Conservation (phyloP, 2,888 invertebrate species). For the Campaea margaritaria region DNA sequence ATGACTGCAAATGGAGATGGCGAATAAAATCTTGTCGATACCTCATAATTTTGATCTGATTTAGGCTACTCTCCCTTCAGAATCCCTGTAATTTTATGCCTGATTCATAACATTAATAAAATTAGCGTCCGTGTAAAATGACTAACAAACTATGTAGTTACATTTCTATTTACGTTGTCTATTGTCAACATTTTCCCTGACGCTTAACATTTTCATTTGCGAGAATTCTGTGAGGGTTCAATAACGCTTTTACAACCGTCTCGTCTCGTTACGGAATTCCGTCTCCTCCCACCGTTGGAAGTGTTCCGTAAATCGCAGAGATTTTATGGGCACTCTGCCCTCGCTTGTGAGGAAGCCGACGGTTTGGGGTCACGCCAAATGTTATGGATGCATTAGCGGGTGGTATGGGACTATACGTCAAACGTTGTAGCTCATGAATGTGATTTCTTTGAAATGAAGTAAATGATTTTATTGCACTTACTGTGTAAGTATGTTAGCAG, state of each 20-base stretch:
- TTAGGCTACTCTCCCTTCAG: too few relatives aligned
- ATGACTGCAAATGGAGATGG: too few relatives aligned
- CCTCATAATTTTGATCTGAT: too few relatives aligned
- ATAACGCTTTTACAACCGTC: constrained; percentile 27
- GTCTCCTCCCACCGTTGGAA: constrained; percentile 25
- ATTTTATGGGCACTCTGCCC: constrained; percentile 45
- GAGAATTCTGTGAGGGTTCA: constrained; percentile 13
- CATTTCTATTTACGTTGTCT: background rate
- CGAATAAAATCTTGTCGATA: too few relatives aligned
- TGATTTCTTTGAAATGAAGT: background rate
- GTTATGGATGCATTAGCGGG: constrained; percentile 30
- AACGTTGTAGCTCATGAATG: background rate
- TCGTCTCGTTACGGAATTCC: constrained; percentile 28
- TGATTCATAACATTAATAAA: too few relatives aligned
- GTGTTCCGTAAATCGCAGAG: constrained; percentile 46
- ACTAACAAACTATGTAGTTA: background rate
- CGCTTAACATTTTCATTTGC: constrained; percentile 17
- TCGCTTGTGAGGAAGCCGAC: constrained; percentile 38
- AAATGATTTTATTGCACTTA: too few relatives aligned
- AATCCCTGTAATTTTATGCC: too few relatives aligned
- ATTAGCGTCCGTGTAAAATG: background rate
- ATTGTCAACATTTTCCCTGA: constrained; percentile 14
- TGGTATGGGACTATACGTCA: constrained; percentile 8
- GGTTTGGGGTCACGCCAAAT: constrained; percentile 49
- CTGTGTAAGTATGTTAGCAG: too few relatives aligned